These are phyloP conservation scores for Drosophila rubida DNA, from an alignment of 2,888 invertebrate species.

Conservation along the genomic window DNA sequence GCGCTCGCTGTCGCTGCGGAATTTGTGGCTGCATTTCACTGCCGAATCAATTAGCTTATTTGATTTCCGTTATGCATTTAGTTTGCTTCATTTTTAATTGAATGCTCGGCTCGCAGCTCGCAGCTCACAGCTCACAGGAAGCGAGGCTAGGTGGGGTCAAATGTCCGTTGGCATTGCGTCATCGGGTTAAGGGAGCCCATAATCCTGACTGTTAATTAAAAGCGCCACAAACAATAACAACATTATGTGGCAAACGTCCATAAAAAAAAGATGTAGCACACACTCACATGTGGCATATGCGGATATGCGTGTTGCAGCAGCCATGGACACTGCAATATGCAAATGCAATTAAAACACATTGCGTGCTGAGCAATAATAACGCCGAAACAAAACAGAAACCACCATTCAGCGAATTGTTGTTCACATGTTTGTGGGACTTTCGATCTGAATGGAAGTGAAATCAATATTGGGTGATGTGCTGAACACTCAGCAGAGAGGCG, in stretches of 20 bases:
- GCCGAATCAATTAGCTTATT: conserved; percentile 52
- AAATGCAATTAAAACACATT: conserved; percentile 70
- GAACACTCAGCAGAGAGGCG: background rate
- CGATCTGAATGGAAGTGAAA: conserved; percentile 12
- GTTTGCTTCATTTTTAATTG: conserved; percentile 7
- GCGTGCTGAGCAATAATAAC: conserved; percentile 32
- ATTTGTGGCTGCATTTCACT: conserved; percentile 17
- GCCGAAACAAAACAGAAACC: conserved; percentile 4
- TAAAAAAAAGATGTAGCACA: background rate
- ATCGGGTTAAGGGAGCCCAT: background rate
- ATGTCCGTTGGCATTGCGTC: background rate
- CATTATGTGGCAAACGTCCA: background rate
- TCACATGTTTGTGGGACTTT: background rate
- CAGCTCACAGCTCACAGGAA: background rate
- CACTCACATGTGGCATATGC: background rate
- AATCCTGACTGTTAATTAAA: conserved; percentile 42
- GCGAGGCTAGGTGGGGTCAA: background rate
- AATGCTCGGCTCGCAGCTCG: background rate
- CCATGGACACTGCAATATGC: conserved; percentile 62
- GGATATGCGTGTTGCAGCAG: conserved; percentile 45
- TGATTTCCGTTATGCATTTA: conserved; percentile 43
- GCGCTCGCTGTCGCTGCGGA: conserved; percentile 32
- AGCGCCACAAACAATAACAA: conserved; percentile 41
- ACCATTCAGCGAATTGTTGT: conserved; percentile 4
- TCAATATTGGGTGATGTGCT: conserved; percentile 14